Base-by-base conservation (phyloP, 2,888 invertebrate genomes). In the Nebria salina region DNA sequence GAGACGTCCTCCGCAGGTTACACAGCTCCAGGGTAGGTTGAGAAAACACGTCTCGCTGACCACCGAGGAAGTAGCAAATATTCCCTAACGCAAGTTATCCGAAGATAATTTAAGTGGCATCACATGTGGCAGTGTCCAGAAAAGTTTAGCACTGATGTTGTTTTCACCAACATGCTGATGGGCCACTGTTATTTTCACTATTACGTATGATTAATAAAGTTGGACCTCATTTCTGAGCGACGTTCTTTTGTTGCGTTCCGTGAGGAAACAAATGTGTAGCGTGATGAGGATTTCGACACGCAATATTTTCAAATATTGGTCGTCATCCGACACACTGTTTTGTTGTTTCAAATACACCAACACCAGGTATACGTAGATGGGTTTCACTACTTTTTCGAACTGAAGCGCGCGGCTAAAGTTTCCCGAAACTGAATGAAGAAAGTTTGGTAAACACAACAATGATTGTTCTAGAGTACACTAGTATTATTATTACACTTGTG, bases 261-360 rank as follows among this genome's bases (percentile, higher is more conserved):
- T 73, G 73, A 42, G 73, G 41, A 43, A 75, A 75, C 43, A 75
- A 54, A 75, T 25, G 25, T 75, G 64, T 75, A 84, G 85, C 85
- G 85, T 85, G 85, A 83, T 75, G 85, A 84, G 84, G 84, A 85
- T 83, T 82, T 82, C 75, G 82, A 83, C 85, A 85, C 85, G 85
- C 85, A 83, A 85, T 54, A 54, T 54, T 54, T 54, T 54, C 2
- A 54, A 54, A 54, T 54, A 54, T 54, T 54, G 54, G 54, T 54
- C 54, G 34, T 34, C 34, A 5, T 20, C 20, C 20, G 20, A 20
- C 20, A 34, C 34, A 34, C 34, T 34, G 34, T 34, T 34, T 34
- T 34, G 20, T 20, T 20, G 20, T 20, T 20, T 20, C 20, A 20
- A 34, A 34, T 34, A 34, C 34, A 34, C 34, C 5, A 20, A 20